Evolutionary conservation across 1,140 invertebrate species (phyloP).

Genomic region (Leptinotarsa lineolata): DNA sequence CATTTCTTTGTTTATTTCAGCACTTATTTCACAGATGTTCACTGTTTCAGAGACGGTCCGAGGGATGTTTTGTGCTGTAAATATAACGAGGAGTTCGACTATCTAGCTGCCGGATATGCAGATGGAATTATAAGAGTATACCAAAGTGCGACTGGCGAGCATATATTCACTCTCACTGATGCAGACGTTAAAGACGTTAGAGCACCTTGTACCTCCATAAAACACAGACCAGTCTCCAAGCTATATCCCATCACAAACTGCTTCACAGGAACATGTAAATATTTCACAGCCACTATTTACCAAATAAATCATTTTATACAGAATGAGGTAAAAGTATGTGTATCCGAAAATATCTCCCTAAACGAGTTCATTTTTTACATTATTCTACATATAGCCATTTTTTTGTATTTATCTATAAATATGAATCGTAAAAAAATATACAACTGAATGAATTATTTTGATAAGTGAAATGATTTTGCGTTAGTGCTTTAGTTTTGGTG

Average conservation of each 20-base stretch:
- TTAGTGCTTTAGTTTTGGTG: too few species aligned
- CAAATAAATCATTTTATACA: too few species aligned
- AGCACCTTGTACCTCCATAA: conserved; percentile 62
- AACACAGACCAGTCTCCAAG: conserved; percentile 62
- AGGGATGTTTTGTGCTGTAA: conserved; percentile 63
- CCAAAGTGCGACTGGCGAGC: conserved; percentile 56
- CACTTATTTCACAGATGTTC: too few species aligned
- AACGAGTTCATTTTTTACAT: too few species aligned
- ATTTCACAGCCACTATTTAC: neutral
- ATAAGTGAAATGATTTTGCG: too few species aligned
- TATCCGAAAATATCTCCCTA: too few species aligned
- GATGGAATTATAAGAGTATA: conserved; percentile 63
- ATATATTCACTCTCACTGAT: conserved; percentile 57
- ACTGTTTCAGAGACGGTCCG: conserved; percentile 57
- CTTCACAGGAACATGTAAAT: conserved; percentile 62
- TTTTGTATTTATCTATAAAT: too few species aligned
- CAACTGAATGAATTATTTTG: too few species aligned
- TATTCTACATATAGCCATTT: too few species aligned
- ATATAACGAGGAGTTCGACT: conserved; percentile 64
- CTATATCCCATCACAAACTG: conserved; percentile 62
- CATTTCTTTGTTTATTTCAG: too few species aligned
- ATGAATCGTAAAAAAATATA: too few species aligned
- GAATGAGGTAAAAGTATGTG: too few species aligned
- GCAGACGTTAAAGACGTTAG: conserved; percentile 61
- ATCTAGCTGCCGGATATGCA: conserved; percentile 61